A percentile compares a stretch with the other conserved stretches of the same genome.
Evolutionary conservation across 2,888 invertebrate genomes (phyloP).

Genomic region (Pachliopta kotzebuea): DNA sequence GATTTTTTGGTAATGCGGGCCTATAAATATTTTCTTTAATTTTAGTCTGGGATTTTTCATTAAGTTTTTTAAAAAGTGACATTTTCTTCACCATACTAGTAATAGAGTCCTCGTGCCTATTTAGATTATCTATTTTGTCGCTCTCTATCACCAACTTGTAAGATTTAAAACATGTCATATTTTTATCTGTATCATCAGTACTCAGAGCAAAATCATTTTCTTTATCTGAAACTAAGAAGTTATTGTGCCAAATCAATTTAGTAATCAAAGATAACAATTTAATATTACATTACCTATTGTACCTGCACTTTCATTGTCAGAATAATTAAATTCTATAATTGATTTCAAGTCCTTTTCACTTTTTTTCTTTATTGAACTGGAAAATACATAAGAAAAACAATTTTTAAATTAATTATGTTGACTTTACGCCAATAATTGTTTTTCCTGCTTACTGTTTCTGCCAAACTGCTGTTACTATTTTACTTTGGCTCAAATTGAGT

Average conservation of each 20-base stretch:
- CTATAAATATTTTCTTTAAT: conserved; percentile 33
- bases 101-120: conserved; percentile 56
- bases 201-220: conserved; percentile 49
- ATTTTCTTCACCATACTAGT: conserved; percentile 55
- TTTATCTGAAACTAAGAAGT: conserved; percentile 48
- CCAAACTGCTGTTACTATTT: too few relatives aligned
- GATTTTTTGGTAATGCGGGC: conserved; percentile 35
- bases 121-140: conserved; percentile 39
- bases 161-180: conserved; percentile 53
- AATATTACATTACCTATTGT: conserved; percentile 16
- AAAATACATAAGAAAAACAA: conserved; percentile 32
- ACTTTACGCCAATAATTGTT: too few relatives aligned
- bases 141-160: conserved; percentile 59
- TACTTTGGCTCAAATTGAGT: too few relatives aligned
- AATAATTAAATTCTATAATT: conserved; percentile 47
- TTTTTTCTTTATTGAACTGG: conserved; percentile 44
- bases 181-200: conserved; percentile 34
- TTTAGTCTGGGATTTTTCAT: conserved; percentile 35
- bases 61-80: conserved; percentile 47
- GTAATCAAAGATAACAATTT: conserved; percentile 10
- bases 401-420: neutral
- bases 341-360: conserved; percentile 41
- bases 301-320: conserved; percentile 50
- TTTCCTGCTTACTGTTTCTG: too few relatives aligned
- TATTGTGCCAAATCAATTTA: neutral